These are phyloP conservation scores for Craterocephalus amniculus DNA, from an alignment of 2,797 vertebrate species.

Conservation along the genomic window DNA sequence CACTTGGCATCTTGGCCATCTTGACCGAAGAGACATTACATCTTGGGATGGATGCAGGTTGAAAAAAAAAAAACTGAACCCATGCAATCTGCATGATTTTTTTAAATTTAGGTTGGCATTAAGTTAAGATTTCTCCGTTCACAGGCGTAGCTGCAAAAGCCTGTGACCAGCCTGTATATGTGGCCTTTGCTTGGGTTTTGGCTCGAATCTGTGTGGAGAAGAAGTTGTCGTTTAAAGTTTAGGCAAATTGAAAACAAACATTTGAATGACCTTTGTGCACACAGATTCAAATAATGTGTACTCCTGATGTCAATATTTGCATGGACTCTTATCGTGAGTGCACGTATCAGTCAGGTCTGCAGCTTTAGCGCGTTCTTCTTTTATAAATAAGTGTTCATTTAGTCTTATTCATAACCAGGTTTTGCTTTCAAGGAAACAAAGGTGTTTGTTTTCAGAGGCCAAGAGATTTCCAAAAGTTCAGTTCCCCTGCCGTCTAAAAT, in stretches of 20 bases:
- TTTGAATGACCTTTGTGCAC: slow-evolving; percentile 40
- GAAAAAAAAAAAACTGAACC: slow-evolving; percentile 13
- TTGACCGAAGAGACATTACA: slow-evolving; percentile 60
- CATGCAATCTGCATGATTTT: slow-evolving; percentile 9
- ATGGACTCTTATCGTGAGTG: slow-evolving; percentile 2
- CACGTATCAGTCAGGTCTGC: background rate
- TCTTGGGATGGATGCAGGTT: slow-evolving; percentile 41
- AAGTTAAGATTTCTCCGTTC: slow-evolving; percentile 22
- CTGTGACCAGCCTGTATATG: slow-evolving; percentile 1
- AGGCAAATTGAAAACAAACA: slow-evolving; percentile 24
- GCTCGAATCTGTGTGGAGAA: slow-evolving; percentile 10
- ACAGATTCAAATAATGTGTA: slow-evolving; percentile 1
- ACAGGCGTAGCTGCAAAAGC: slow-evolving; percentile 15
- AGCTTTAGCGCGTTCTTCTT: background rate
- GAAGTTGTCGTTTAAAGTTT: slow-evolving; percentile 14
- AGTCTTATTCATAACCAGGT: background rate
- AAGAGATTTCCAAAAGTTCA: background rate
- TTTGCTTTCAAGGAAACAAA: slow-evolving; percentile 10
- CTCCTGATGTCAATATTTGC: slow-evolving; percentile 26
- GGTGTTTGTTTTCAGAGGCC: background rate
- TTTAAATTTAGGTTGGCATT: slow-evolving; percentile 21
- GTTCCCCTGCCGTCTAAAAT: slow-evolving; percentile 12
- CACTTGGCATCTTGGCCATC: slow-evolving; percentile 69
- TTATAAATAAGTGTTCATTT: background rate
- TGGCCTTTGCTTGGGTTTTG: slow-evolving; percentile 12